Evolutionary conservation across 2,888 invertebrate genomes (phyloP).

Genomic region (Metallyticus violacea): DNA sequence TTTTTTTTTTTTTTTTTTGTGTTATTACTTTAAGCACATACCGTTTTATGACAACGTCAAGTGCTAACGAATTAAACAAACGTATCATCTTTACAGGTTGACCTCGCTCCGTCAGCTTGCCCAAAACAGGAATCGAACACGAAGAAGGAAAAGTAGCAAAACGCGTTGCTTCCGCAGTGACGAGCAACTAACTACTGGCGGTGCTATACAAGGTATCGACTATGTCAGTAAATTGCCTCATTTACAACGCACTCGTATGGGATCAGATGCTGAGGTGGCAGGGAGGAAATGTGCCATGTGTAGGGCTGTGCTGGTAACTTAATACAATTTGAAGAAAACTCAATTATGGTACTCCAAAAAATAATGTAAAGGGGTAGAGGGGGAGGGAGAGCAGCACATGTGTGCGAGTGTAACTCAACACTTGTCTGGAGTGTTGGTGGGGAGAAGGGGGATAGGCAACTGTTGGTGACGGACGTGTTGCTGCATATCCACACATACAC

Average conservation of each 20-base stretch:
- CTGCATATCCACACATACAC: neutral
- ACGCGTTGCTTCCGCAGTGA: too few species aligned
- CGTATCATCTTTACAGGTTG: too few species aligned
- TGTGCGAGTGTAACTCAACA: conserved; percentile 2
- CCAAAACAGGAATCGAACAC: too few species aligned
- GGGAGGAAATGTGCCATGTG: neutral
- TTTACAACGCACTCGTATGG: neutral
- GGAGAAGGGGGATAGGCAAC: neutral
- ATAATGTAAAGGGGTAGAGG: neutral
- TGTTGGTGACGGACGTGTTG: neutral
- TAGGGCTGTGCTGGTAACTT: neutral
- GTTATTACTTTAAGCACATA: too few species aligned
- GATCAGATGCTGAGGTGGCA: neutral
- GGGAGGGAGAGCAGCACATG: neutral
- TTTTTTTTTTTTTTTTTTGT: too few species aligned
- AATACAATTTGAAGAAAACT: neutral
- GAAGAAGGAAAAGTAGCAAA: too few species aligned
- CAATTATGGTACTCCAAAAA: neutral
- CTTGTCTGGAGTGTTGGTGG: neutral
- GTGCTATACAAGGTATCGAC: neutral
- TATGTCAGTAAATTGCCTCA: neutral
- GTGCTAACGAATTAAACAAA: too few species aligned
- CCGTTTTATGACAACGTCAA: too few species aligned
- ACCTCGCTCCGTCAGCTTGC: too few species aligned
- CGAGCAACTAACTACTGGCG: too few species aligned